Conservation (phyloP, 2,113 vertebrate genomes). For the Motacilla tschutschensis region DNA sequence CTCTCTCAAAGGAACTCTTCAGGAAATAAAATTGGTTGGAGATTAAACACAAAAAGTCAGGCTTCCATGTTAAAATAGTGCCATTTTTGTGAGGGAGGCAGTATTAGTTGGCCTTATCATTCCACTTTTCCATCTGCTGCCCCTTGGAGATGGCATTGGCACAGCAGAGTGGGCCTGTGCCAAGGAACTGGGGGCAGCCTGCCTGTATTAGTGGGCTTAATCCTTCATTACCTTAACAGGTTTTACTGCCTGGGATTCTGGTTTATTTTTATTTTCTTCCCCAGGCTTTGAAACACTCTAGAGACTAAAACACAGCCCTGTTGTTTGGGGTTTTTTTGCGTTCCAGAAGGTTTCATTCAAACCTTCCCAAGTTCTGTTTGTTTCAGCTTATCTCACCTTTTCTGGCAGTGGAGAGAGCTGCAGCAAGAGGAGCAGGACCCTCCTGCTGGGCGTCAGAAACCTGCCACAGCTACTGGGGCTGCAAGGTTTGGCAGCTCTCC, state of each 20-base stretch:
- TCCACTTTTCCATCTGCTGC: background rate
- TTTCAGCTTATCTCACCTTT: background rate
- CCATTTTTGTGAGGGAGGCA: background rate
- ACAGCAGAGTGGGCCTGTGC: background rate
- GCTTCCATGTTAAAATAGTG: background rate
- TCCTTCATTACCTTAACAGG: constrained; percentile 1
- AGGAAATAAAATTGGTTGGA: constrained; percentile 32
- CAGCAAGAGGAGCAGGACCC: background rate
- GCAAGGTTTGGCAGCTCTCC: background rate
- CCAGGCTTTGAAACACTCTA: background rate
- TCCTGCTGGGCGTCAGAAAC: background rate
- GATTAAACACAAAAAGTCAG: constrained; percentile 34
- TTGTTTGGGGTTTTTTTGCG: background rate
- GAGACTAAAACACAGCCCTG: background rate
- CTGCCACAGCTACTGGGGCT: background rate
- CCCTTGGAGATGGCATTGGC: background rate
- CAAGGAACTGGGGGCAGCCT: constrained; percentile 10
- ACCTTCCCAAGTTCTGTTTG: background rate
- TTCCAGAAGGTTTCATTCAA: background rate
- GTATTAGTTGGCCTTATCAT: background rate
- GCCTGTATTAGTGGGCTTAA: background rate
- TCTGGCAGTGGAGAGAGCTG: background rate
- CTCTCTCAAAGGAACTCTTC: constrained; percentile 40
- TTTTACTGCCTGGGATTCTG: background rate
- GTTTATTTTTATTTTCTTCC: background rate